phyloP scores from a whole-genome alignment of 2,797 vertebrate species.

The Austrolebias charrua region DNA sequence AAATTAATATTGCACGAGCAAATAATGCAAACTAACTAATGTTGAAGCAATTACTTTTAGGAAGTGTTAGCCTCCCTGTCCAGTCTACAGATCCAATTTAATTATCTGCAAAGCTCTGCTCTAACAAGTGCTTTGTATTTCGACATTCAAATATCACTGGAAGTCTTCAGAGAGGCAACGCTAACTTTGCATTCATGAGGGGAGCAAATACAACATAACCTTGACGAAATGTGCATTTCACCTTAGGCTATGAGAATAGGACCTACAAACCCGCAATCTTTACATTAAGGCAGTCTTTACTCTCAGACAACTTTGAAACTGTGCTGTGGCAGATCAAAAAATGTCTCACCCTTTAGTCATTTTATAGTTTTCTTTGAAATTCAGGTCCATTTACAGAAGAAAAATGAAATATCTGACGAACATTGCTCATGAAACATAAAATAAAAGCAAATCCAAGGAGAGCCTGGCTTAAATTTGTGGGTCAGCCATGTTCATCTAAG shows the following conservation, averaged over 20 bases:
- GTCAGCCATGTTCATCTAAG: conserved; percentile 32
- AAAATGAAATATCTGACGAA: conserved; percentile 40
- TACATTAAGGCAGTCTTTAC: conserved; percentile 64
- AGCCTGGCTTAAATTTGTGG: conserved; percentile 34
- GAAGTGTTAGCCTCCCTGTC: conserved; percentile 49
- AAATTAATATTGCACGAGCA: background rate
- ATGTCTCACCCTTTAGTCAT: conserved; percentile 41
- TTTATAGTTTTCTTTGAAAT: conserved; percentile 21
- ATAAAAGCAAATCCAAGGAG: conserved; percentile 34
- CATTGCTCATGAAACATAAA: conserved; percentile 15
- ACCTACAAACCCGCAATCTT: conserved; percentile 67
- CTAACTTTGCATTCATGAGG: conserved; percentile 78
- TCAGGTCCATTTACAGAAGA: conserved; percentile 47
- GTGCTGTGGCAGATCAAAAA: conserved; percentile 65
- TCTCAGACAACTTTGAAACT: conserved; percentile 70
- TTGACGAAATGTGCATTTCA: conserved; percentile 83
- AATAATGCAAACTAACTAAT: conserved; percentile 46
- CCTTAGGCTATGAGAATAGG: conserved; percentile 74
- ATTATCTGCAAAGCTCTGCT: conserved; percentile 70
- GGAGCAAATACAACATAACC: conserved; percentile 73
- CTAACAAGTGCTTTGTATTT: conserved; percentile 78
- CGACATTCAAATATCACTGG: conserved; percentile 72
- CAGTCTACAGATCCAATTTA: conserved; percentile 59
- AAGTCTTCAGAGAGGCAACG: conserved; percentile 73
- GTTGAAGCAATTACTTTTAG: conserved; percentile 52